Conservation (phyloP, 2,888 invertebrate species). For the Agonopterix subpropinquella region DNA sequence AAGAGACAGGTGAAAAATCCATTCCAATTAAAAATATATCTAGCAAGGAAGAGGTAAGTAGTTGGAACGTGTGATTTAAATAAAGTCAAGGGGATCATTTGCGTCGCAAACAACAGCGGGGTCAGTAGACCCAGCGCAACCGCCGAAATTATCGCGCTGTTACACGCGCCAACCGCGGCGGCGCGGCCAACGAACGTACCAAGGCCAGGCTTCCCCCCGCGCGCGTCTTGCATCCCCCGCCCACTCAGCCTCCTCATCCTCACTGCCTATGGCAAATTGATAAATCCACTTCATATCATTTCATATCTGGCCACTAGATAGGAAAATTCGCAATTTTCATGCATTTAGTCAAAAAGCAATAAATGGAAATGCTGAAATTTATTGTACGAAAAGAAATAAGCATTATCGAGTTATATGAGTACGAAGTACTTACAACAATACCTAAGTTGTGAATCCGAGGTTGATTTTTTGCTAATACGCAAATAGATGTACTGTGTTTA, state of each 20-base stretch:
- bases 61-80: slow-evolving; percentile 55
- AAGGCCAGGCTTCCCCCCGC: slow-evolving; percentile 49
- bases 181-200: slow-evolving; percentile 61
- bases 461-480: not conserved
- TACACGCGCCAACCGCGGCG: slow-evolving; percentile 55
- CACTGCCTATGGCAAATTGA: slow-evolving; percentile 17
- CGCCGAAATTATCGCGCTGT: slow-evolving; percentile 65
- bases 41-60: slow-evolving; percentile 17
- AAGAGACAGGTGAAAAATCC: not conserved
- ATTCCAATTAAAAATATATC: not conserved
- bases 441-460: not conserved
- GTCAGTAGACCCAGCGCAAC: slow-evolving; percentile 67
- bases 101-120: slow-evolving; percentile 68
- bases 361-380: no score
- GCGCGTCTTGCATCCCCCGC: slow-evolving; percentile 14
- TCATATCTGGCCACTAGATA: no score
- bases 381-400: no score
- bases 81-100: slow-evolving; percentile 72
- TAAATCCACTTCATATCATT: not conserved
- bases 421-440: no score
- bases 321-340: no score
- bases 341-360: no score
- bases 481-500: not conserved
- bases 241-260: slow-evolving; percentile 18
- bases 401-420: no score